Conservation (phyloP, 2,797 vertebrate species). For the Threskiornis aethiopicus region DNA sequence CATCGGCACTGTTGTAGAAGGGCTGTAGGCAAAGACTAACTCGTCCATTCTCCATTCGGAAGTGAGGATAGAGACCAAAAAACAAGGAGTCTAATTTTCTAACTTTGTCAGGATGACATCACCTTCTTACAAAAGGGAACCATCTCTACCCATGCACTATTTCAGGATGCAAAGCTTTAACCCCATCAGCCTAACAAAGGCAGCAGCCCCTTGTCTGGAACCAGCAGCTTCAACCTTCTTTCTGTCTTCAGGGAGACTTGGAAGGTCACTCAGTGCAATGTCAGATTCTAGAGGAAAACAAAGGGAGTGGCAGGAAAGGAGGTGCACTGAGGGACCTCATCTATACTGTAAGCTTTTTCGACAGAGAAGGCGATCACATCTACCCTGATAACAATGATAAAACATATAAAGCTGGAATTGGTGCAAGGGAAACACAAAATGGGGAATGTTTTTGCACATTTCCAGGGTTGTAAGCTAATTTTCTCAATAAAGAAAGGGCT, state of each 20-base stretch:
- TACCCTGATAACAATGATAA: not conserved
- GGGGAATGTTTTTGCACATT: not conserved
- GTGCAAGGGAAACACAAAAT: not conserved
- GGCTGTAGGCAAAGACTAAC: not conserved
- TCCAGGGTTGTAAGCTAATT: not conserved
- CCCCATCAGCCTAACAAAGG: not conserved
- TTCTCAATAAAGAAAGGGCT: not conserved
- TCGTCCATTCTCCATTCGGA: not conserved
- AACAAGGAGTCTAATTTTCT: not conserved
- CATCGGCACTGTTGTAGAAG: not conserved
- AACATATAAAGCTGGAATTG: not conserved
- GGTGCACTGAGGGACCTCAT: not conserved
- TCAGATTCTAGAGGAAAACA: not conserved
- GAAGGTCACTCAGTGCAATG: not conserved
- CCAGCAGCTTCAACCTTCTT: not conserved
- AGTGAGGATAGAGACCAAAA: not conserved
- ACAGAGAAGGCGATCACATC: not conserved
- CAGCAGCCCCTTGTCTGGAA: not conserved
- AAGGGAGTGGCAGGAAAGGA: not conserved
- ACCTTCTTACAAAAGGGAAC: not conserved
- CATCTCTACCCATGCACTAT: not conserved
- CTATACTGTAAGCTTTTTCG: not conserved
- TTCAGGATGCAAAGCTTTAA: not conserved
- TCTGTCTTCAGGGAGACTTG: not conserved
- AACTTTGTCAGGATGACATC: not conserved